Base-by-base conservation (phyloP, 2,113 vertebrate species). In the Hemichromis elongatus region DNA sequence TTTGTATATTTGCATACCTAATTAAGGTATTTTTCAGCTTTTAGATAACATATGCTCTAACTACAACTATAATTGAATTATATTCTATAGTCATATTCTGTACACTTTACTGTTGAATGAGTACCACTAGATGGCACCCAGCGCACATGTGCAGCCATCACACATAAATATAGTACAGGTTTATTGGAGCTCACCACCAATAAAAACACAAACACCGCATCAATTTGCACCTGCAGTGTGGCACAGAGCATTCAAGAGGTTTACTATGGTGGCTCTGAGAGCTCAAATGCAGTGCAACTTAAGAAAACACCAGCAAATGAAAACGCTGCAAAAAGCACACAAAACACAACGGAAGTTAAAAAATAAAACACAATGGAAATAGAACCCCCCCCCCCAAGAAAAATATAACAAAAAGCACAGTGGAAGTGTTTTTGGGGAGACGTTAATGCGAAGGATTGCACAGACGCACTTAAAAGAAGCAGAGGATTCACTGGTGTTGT, bases 81-180 rank as follows among this genome's bases (percentile, higher is more conserved):
- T 4, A 3, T 73, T 42, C 68, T 47, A 30, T 73, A 14, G 9
- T 47, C n/a, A n/a, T 18, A 47, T 73, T 19, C 30, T 54, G n/a
- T 37, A 21, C 21, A 21, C 47, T 79, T 59, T 78, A 66, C 53
- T 19, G 14, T 56, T 33, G 5, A 68, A 35, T 24, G 1, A 19
- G 5, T 0, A 30, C 86, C 90, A 89, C 87, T 88, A 93, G 90
- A 83, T 92, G 90, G 85, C 90, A 33, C 4, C 24, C 57, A 63
- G 11, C 3, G 9, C 9, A 84, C 85, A 90, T 37, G 6, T 54
- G 45, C 24, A n/a, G 68, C 24, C 6, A 3, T 50, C 42, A 73
- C 24, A 73, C 68, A 28, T 16, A 18, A 73, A 73, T 28, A 30
- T 19, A 30, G 42, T 50, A 50, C 26, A 75, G 9, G 68, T 50